A percentile compares a stretch with the other conserved stretches of the same genome.
Conservation (phyloP, 1,140 invertebrate genomes). For the Drosophila busckii region DNA sequence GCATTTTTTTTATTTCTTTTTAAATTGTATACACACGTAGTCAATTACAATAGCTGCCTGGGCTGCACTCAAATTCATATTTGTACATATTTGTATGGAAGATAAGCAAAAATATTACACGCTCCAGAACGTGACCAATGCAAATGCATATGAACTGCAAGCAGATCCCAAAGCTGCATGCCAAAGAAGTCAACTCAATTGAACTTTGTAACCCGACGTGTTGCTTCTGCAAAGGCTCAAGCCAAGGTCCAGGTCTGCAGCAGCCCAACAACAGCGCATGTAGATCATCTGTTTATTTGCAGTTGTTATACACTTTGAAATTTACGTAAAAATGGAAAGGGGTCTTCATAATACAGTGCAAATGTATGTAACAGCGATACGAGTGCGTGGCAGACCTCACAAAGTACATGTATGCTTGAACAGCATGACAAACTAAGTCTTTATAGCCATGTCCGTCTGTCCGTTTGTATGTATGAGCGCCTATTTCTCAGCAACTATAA, state of each 20-base stretch:
- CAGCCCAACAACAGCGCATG: slow-evolving; percentile 32
- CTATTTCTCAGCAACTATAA: too few species aligned
- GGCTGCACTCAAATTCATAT: slow-evolving; percentile 50
- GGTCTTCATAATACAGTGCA: too few species aligned
- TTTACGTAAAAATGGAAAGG: too few species aligned
- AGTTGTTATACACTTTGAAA: too few species aligned
- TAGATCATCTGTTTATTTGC: slow-evolving; percentile 74
- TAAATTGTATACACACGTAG: slow-evolving; percentile 17
- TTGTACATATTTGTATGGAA: slow-evolving; percentile 68
- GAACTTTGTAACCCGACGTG: slow-evolving; percentile 63
- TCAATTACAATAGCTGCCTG: background rate
- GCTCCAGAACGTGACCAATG: slow-evolving; percentile 72
- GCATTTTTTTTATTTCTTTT: too few species aligned
- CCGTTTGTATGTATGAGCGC: too few species aligned
- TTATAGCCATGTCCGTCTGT: too few species aligned
- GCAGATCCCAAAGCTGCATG: background rate
- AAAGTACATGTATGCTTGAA: too few species aligned
- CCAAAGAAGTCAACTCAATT: slow-evolving; percentile 66
- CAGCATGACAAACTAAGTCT: too few species aligned
- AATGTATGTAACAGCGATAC: too few species aligned
- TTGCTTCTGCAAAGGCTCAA: slow-evolving; percentile 54
- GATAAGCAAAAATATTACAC: slow-evolving; percentile 68
- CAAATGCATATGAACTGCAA: slow-evolving; percentile 65
- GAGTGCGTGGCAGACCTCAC: too few species aligned
- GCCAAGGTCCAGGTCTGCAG: slow-evolving; percentile 6